Conservation (phyloP, 1,140 invertebrate species). For the Halictus rubicundus region DNA sequence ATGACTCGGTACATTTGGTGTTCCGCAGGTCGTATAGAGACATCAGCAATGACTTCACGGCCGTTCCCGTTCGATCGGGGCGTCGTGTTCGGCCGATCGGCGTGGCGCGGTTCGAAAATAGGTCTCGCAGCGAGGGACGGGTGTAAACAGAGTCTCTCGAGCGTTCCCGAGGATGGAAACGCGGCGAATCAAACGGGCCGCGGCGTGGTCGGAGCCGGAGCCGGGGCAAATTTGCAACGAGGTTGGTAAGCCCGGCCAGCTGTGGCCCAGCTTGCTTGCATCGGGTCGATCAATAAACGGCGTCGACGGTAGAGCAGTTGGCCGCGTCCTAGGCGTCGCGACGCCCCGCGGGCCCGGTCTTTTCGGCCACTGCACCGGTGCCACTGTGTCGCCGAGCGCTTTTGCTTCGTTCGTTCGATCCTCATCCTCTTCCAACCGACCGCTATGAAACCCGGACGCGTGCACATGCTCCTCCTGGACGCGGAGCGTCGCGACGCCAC, state of each 20-base stretch:
- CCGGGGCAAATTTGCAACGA: conserved; percentile 41
- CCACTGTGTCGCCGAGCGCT: conserved; percentile 53
- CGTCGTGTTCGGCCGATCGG: too few species aligned
- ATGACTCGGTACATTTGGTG: too few species aligned
- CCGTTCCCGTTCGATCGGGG: too few species aligned
- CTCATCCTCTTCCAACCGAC: conserved; percentile 17
- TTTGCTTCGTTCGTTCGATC: background rate
- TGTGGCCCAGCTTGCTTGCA: conserved; percentile 59
- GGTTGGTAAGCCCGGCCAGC: conserved; percentile 56
- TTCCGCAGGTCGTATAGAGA: too few species aligned
- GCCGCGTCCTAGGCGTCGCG: conserved; percentile 31
- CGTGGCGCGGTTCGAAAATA: conserved; percentile 24
- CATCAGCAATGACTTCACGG: too few species aligned
- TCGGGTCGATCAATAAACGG: conserved; percentile 62
- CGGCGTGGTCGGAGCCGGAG: background rate
- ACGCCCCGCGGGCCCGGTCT: conserved; percentile 15
- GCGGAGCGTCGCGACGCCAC: conserved; percentile 16
- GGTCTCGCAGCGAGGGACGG: conserved; percentile 10
- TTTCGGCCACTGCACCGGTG: conserved; percentile 60
- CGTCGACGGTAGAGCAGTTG: conserved; percentile 50
- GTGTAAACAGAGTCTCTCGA: conserved; percentile 21
- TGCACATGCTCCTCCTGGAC: conserved; percentile 9
- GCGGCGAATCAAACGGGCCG: conserved; percentile 1
- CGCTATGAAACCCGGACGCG: conserved; percentile 3
- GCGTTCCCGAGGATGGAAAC: background rate